Evolutionary conservation across 2,888 invertebrate species (phyloP), one percentile per base, ranked within the genome.

Genomic region (Eupelmus urozonus): DNA sequence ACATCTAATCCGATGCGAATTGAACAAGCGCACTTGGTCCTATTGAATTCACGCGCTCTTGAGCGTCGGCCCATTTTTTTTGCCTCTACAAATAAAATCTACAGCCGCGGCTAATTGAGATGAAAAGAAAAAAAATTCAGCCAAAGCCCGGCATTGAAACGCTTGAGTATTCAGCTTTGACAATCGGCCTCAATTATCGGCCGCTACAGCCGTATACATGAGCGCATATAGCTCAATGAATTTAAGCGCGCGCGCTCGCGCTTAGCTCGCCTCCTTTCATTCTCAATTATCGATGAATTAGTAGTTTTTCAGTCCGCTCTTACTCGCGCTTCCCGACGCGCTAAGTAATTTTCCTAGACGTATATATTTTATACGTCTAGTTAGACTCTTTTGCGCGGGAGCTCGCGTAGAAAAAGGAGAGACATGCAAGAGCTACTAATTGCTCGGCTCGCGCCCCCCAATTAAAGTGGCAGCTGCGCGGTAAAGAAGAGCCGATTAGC

Each of bases 371-470:
- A 9, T 34, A 34, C 34, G 9, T 34, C 9, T 34, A 34, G 9
- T 5, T 34, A 9, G 3, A 34, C 34, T 34, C 9, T 34, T 34
- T n/a, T 29, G 29, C 18, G n/a, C 18, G 40, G 23, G 27, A 25
- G 51, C 29, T 16, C 20, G 34, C 7, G 59, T 11, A 20, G 2
- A 42, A 0, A 34, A 27, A 29, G 18, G 23, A 69, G 57, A 34
- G 34, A 34, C 9, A 34, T 34, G 34, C 34, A 34, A 71, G 72
- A 78, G 80, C 78, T 82, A 80, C 80, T 82, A 83, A 83, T 83
- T 83, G 82, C 80, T 71, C 34, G 80, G 76, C 76, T 80, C 69
- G 75, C 76, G 3, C 9, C 34, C 9, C 34, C 65, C 65, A 65
- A 76, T 76, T 76, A 76, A 70, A 76, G 49, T 51, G 59, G 55